These are phyloP conservation scores for Bombus confusus DNA, from an alignment of 1,140 invertebrate genomes.

Conservation along the genomic window DNA sequence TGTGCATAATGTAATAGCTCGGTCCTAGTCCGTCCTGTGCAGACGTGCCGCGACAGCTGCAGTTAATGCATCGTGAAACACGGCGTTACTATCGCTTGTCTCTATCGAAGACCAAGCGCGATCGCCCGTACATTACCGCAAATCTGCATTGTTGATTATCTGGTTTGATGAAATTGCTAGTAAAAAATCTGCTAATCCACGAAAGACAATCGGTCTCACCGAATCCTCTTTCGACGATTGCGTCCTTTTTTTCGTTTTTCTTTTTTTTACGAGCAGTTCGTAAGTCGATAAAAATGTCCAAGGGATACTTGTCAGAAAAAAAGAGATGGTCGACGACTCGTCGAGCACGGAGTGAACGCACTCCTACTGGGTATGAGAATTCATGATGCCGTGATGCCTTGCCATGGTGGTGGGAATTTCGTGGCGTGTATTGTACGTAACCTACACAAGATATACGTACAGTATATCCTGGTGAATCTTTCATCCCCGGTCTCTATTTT, in stretches of 20 bases:
- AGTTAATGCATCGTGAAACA: conserved; percentile 77
- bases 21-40: conserved; percentile 70
- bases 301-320: conserved; percentile 6
- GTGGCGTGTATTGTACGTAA: conserved; percentile 60
- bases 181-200: not conserved
- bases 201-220: not conserved
- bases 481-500: conserved; percentile 35
- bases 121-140: conserved; percentile 52
- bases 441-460: conserved; percentile 29
- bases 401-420: conserved; percentile 55
- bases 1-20: conserved; percentile 79
- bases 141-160: conserved; percentile 54
- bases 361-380: conserved; percentile 65
- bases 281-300: conserved; percentile 9
- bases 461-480: conserved; percentile 23
- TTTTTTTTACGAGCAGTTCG: too few species aligned
- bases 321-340: conserved; percentile 60
- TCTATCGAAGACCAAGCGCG: conserved; percentile 63
- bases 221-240: not conserved
- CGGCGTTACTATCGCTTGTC: conserved; percentile 66
- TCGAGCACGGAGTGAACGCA: conserved; percentile 58
- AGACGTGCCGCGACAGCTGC: conserved; percentile 76
- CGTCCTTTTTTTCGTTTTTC: too few species aligned
- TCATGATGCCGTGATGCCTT: conserved; percentile 58
- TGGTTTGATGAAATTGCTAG: not conserved